Conservation (phyloP, 2,113 vertebrate genomes). For the Labrus mixtus region DNA sequence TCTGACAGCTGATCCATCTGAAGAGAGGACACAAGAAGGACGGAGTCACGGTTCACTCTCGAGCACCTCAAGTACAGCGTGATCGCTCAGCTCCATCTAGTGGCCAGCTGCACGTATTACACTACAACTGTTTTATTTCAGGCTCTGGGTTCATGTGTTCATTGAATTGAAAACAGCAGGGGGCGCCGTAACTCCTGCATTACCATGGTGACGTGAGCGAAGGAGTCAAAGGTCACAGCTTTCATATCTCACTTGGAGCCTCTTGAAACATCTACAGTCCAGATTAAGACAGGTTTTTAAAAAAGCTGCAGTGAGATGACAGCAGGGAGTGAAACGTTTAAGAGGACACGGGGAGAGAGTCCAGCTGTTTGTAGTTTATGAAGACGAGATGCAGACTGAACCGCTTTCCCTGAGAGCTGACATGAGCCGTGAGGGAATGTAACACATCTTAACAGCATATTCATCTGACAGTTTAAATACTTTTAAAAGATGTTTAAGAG, state of each 20-base stretch:
- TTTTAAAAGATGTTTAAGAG: background rate
- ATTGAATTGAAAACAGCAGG: background rate
- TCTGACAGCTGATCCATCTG: conserved; percentile 96
- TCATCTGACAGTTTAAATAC: too few species aligned
- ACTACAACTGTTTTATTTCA: background rate
- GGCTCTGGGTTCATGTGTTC: rapidly evolving
- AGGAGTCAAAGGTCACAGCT: background rate
- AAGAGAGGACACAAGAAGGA: conserved; percentile 2
- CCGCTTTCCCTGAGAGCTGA: background rate
- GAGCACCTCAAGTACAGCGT: background rate
- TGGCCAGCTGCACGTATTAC: conserved; percentile 13
- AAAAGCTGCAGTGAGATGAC: background rate
- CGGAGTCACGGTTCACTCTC: background rate
- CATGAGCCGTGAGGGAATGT: background rate
- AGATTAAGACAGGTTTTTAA: background rate
- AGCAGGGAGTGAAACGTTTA: background rate
- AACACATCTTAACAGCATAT: background rate
- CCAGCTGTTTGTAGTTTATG: conserved; percentile 2
- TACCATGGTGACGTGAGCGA: background rate
- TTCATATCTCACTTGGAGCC: too few species aligned
- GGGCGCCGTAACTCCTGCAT: background rate
- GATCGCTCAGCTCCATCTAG: conserved; percentile 29
- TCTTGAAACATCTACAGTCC: background rate
- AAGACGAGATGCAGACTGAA: background rate
- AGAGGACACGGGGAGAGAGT: background rate